Base-by-base conservation (phyloP, 1,140 invertebrate species). In the Magallana ariakensis region DNA sequence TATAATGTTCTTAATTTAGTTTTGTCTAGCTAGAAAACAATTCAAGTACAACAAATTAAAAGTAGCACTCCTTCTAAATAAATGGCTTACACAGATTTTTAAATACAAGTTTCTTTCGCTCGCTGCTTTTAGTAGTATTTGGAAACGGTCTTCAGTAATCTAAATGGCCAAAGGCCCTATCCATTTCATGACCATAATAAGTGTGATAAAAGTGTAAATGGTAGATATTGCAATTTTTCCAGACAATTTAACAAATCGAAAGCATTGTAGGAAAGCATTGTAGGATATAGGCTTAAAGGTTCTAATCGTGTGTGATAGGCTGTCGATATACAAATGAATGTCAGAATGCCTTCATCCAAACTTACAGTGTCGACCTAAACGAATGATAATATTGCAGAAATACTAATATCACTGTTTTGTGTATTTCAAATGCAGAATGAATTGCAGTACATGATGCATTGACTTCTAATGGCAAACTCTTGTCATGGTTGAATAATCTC, bases 311-410 rank as follows among this genome's bases (percentile, higher is more conserved):
- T 46, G 33, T 46, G 33, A 46, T 46, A 46, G 33, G 33, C 33
- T 46, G 33, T 46, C 33, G 33, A 46, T 46, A 46, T 46, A 46
- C 33, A 46, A 46, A 46, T 46, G 33, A 46, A 46, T 46, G 33
- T 46, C 33, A 4, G 33, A 46, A 46, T 75, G 2, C 66, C 33
- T 22, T 46, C 19, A 33, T 75, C 8, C 66, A 9, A 26, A 75
- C 22, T 13, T 75, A 33, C 10, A 75, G 0, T 33, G 22, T 22
- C 22, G 2, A 26, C 66, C 9, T 13, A 26, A 26, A 75, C 3
- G 33, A 75, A 75, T 75, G 66, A 75, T 13, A 75, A 75, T 75
- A 75, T 75, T 75, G 66, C 66, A 75, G 33, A 46, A 46, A 46
- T 5, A 46, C 33, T 46, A 75, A 75, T 75, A 75, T 75, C 22